Evolutionary conservation across 2,797 vertebrate species (phyloP), one percentile per base, ranked within the genome.

Genomic region (Characodon lateralis): DNA sequence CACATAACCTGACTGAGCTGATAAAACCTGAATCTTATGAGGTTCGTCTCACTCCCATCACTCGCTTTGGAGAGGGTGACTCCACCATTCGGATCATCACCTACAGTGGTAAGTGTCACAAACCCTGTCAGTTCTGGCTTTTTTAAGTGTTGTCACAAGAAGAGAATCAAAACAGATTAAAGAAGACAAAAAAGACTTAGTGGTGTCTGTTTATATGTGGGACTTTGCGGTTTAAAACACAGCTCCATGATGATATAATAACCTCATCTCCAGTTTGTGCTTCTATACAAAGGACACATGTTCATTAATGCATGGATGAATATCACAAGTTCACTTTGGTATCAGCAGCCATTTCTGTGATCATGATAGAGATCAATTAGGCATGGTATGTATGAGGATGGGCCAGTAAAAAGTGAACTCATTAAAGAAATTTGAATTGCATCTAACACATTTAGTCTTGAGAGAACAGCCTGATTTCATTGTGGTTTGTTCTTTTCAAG

Each of bases 21-120:
- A 97, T 98, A 91, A 97, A 97, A 83, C 98, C 98, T 0, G 98
- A 99, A 78, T 97, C 98, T 0, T 99, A 98, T 0, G 97, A 98
- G 92, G 97, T 99, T 12, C 97, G 98, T 1, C 96, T 99, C 58
- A 99, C 97, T 0, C 98, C 98, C 78, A 98, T 99, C 93, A 99
- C 97, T 0, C 96, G 96, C 7, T 99, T 98, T 18, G 98, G 98
- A 24, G 98, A 99, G 87, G 98, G 98, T 0, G 97, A 99, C 93
- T 97, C 97, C 43, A 96, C 97, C 79, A 96, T 98, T 66, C 95
- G 98, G 66, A 96, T 98, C 70, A 96, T 99, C 92, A 98, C 97
- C 35, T 99, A 99, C 88, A 99, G 97, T 0, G 97, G 98, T 99
- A 91, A 97, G 97, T 88, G 41, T 69, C 24, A 46, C 39, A 14